Evolutionary conservation across 2,888 invertebrate species (phyloP), one percentile per base, ranked within the genome.

Genomic region (Gymnoscelis rufifasciata): DNA sequence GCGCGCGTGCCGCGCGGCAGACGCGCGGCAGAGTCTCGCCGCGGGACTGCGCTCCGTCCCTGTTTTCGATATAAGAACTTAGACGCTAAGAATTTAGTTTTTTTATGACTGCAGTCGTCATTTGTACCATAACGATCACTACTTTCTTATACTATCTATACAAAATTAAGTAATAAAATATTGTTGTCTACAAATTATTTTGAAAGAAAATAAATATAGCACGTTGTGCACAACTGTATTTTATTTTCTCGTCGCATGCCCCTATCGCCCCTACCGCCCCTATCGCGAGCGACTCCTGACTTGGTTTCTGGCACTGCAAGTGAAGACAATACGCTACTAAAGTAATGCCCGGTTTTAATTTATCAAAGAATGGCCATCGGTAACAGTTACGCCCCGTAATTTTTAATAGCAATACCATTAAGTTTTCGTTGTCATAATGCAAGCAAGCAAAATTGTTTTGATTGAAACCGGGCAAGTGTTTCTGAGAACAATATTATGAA

Each of bases 181-280:
- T 78, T 82, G 86, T 88, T 84, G 78, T 83, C n/a, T 78, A 86
- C 72, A 82, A 78, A 83, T 80, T 84, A 84, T 86, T 88, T 88
- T 84, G 69, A 76, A 77, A 64, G 62, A 81, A 80, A 87, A 84
- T 83, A 84, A 86, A 84, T 59, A 70, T 66, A 82, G 87, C 87
- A 87, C 86, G 87, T 75, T 59, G 62, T 84, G 87, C 87, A 86
- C 64, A 66, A 48, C 49, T 48, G 71, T 71, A 66, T 81, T 82
- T 64, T 58, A 59, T 56, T 66, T 60, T 39, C 31, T 44, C 23
- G 5, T 8, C 13, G 13, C 39, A 47, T 31, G 31, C 38, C 40
- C 51, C 38, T 28, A 14, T 7, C 15, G n/a, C 15, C 15, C 15
- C 15, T 33, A 5, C 31, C n/a, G n/a, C n/a, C n/a, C n/a, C n/a